phyloP scores from a whole-genome alignment of 2,888 invertebrate genomes.

The Aleiodes testaceus region DNA sequence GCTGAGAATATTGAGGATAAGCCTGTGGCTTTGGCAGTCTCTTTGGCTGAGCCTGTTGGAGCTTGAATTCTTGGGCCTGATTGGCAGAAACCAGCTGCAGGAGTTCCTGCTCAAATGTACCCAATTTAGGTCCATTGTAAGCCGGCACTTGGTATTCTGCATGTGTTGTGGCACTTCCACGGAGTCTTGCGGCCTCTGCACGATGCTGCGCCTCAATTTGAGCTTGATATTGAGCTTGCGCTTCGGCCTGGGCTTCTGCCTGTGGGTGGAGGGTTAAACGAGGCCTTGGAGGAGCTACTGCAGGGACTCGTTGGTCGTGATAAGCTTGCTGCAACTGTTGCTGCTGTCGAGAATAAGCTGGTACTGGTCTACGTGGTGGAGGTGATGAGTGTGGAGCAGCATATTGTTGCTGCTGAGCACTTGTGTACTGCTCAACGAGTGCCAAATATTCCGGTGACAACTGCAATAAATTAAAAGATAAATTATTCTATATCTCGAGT shows the following conservation, averaged over 20 bases:
- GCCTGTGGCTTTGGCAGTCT: slow-evolving; percentile 50
- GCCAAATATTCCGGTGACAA: slow-evolving; percentile 67
- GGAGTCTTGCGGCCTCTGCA: slow-evolving; percentile 59
- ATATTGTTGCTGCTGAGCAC: slow-evolving; percentile 56
- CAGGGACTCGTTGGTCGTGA: slow-evolving; percentile 65
- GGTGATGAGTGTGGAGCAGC: slow-evolving; percentile 46
- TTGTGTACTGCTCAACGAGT: slow-evolving; percentile 63
- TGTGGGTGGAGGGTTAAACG: slow-evolving; percentile 62
- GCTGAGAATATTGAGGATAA: slow-evolving; percentile 59
- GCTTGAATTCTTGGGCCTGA: slow-evolving; percentile 67
- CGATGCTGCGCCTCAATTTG: slow-evolving; percentile 62
- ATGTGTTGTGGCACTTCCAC: slow-evolving; percentile 54
- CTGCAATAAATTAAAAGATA: slow-evolving; percentile 58
- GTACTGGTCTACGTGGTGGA: slow-evolving; percentile 60
- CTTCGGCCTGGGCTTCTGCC: slow-evolving; percentile 62
- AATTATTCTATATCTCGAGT: no score
- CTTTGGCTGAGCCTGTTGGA: slow-evolving; percentile 56
- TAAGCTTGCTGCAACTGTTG: slow-evolving; percentile 67
- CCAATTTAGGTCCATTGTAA: slow-evolving; percentile 63
- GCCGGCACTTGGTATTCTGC: slow-evolving; percentile 59
- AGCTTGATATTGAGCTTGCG: slow-evolving; percentile 61
- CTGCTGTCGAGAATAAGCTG: slow-evolving; percentile 65
- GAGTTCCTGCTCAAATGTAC: slow-evolving; percentile 68
- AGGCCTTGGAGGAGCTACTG: slow-evolving; percentile 63
- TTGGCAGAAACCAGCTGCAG: slow-evolving; percentile 67